A percentile compares a stretch with the other conserved stretches of the same genome.
These are phyloP conservation scores for Limosa lapponica DNA, from an alignment of 2,797 vertebrate genomes.

Conservation along the genomic window DNA sequence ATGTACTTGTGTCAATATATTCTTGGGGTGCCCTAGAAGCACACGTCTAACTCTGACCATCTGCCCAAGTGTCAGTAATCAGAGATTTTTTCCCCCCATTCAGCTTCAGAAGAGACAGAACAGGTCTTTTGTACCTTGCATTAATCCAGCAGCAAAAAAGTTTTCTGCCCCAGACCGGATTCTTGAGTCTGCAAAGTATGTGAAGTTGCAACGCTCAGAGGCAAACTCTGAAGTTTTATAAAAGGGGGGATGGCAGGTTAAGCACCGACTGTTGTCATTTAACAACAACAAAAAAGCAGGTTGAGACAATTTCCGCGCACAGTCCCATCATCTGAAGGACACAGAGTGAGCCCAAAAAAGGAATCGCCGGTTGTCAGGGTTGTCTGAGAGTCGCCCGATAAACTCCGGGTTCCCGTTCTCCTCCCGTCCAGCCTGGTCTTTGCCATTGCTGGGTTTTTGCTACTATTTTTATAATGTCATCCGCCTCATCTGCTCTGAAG, in stretches of 20 bases:
- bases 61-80: not conserved
- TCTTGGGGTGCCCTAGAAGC: not conserved
- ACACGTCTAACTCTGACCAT: not conserved
- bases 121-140: fast-evolving
- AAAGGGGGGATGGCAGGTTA: fast-evolving
- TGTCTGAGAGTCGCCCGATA: not conserved
- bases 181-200: fast-evolving
- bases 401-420: fast-evolving
- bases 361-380: fast-evolving
- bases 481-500: not conserved
- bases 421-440: not conserved
- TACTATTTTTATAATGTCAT: not conserved
- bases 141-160: not conserved
- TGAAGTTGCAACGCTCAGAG: not conserved
- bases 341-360: fast-evolving
- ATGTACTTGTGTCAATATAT: fast-evolving
- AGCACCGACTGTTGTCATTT: fast-evolving
- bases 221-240: fast-evolving
- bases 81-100: not conserved
- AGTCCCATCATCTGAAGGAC: not conserved
- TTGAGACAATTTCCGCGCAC: fast-evolving
- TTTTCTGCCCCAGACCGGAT: not conserved
- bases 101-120: not conserved
- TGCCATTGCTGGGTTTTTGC: not conserved
- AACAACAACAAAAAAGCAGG: fast-evolving